Evolutionary conservation across 2,888 invertebrate genomes (phyloP).

Genomic region (Brachycybe producta): DNA sequence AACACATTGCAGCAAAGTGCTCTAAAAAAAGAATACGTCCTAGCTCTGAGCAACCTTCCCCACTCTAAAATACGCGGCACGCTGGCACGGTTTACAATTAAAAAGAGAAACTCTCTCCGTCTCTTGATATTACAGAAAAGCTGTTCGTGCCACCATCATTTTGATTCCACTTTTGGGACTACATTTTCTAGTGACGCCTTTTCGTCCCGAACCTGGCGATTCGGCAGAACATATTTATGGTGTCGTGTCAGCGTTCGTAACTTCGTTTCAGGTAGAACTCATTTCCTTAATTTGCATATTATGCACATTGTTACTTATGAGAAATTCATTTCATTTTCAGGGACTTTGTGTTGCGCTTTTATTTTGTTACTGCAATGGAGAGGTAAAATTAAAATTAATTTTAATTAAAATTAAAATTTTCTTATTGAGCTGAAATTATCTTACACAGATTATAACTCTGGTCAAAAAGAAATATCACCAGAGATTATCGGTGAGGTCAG

Average conservation of each 20-base stretch:
- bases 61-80: too few relatives aligned
- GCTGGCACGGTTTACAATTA: too few relatives aligned
- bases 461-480: conserved; percentile 8
- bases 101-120: too few relatives aligned
- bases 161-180: conserved; percentile 81
- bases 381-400: conserved; percentile 45
- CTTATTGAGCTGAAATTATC: too few relatives aligned
- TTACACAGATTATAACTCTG: conserved; percentile 10
- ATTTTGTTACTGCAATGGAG: conserved; percentile 89
- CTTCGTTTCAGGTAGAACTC: conserved; percentile 60
- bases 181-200: conserved; percentile 77
- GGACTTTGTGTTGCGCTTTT: conserved; percentile 82
- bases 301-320: background rate
- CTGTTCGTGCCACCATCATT: conserved; percentile 66
- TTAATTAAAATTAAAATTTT: background rate
- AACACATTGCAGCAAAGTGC: too few relatives aligned
- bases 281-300: background rate
- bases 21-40: too few relatives aligned
- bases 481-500: background rate
- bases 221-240: conserved; percentile 48
- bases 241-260: conserved; percentile 68
- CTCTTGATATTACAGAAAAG: conserved; percentile 40
- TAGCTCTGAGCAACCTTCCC: too few relatives aligned
- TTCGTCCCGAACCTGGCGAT: conserved; percentile 53
- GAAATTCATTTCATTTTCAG: conserved; percentile 43